Evolutionary conservation across 2,797 vertebrate species (phyloP), one percentile per base, ranked within the genome.

Genomic region (Sebastes aleutianus): DNA sequence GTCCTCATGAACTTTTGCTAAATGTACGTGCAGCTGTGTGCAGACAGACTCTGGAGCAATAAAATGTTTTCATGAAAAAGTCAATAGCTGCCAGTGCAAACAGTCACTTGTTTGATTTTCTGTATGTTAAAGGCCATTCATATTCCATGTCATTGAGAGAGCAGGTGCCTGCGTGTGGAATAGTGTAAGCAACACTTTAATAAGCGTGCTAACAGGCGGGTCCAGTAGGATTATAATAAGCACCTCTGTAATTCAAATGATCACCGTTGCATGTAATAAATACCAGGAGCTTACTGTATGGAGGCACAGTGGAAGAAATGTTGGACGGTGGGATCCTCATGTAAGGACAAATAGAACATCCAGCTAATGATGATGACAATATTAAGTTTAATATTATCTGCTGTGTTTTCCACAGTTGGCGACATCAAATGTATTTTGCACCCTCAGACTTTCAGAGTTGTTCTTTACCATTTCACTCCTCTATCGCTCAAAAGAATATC

Each of bases 231-330:
- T 86, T 90, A 84, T 83, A 83, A 70, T 86, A 85, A 89, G 81
- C 75, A 85, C 64, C 29, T 70, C 59, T 78, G 74, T 86, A 87
- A 91, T 92, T 89, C 90, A 90, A 92, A 85, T 61, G 76, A 88
- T 83, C 81, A 72, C 27, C 68, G 65, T 80, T 84, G 73, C 77
- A 20, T 88, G 89, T 69, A 79, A 80, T 79, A 65, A 83, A 83
- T 85, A 86, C 70, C 59, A 65, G 50, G 24, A 76, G 79, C 65
- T 74, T 78, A 39, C 36, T 39, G 12, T 39, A 69, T 62, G 36
- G n/a, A 43, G 70, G 34, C 68, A 58, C 56, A 56, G 31, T 34
- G 56, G 39, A 68, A n/a, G 24, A 75, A 29, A 65, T 39, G 27
- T 34, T 31, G 24, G 64, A 29, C 47, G 24, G 13, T 20, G 16